Evolutionary conservation across 2,113 vertebrate genomes (phyloP).

Genomic region (Calidris pygmaea): DNA sequence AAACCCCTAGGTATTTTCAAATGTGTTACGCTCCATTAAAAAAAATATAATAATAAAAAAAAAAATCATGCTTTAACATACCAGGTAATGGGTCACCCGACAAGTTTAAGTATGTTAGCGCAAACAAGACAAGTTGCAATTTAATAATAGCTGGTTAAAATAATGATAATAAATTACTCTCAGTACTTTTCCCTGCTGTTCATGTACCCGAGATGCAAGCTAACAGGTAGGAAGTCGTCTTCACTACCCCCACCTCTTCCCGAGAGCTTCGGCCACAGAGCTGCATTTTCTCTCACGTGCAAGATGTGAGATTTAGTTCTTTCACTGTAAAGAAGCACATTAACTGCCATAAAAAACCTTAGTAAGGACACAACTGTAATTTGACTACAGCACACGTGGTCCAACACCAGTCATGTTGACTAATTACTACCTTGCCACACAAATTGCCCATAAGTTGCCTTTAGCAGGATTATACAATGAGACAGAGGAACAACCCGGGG

Average conservation of each 20-base stretch:
- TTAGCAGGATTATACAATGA: neutral
- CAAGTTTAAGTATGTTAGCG: neutral
- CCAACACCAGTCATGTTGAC: neutral
- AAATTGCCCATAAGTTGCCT: neutral
- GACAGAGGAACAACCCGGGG: neutral
- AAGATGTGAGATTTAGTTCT: neutral
- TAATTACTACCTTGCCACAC: neutral
- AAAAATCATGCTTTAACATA: neutral
- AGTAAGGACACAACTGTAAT: neutral
- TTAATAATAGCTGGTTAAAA: conserved; percentile 29
- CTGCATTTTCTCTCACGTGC: neutral
- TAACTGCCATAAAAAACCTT: neutral
- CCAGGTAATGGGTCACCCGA: neutral
- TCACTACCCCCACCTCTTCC: neutral
- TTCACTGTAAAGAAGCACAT: neutral
- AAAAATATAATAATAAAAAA: neutral
- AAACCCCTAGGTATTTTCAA: neutral
- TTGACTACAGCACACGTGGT: neutral
- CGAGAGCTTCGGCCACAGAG: accelerated
- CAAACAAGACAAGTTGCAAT: neutral
- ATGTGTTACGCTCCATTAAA: neutral
- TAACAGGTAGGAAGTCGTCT: neutral
- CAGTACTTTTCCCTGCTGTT: neutral
- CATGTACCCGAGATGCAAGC: neutral
- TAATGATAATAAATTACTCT: neutral